These are phyloP conservation scores for Zapus hudsonius DNA, from an alignment of 2,113 vertebrate genomes.

Conservation along the genomic window DNA sequence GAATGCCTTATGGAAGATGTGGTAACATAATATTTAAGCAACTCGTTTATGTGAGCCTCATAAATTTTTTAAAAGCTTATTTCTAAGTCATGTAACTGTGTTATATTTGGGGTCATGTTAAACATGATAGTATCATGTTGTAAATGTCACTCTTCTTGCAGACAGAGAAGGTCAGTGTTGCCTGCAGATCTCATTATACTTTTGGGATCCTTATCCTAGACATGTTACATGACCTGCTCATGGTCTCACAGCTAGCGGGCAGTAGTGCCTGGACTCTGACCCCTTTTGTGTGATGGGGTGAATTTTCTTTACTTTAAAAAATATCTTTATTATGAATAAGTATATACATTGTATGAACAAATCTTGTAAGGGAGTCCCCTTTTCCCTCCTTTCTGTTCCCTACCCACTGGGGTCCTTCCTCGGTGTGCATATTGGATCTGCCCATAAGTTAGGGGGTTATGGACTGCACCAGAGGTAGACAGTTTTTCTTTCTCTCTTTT, in stretches of 20 bases:
- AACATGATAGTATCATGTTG: not conserved
- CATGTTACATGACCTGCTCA: not conserved
- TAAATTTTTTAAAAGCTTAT: not conserved
- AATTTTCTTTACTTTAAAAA: too few relatives aligned
- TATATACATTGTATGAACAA: too few relatives aligned
- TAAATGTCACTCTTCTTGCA: not conserved
- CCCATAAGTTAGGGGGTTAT: too few relatives aligned
- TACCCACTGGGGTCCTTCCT: too few relatives aligned
- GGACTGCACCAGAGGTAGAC: too few relatives aligned
- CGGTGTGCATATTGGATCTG: too few relatives aligned
- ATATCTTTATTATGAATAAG: too few relatives aligned
- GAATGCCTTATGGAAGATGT: not conserved
- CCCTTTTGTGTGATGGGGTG: not conserved
- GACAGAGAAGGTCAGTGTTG: not conserved
- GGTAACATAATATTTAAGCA: not conserved
- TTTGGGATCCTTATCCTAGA: not conserved
- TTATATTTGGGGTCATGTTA: not conserved
- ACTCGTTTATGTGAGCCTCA: not conserved
- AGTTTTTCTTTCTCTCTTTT: too few relatives aligned
- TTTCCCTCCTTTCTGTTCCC: too few relatives aligned
- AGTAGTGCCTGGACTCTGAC: not conserved
- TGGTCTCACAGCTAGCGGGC: not conserved
- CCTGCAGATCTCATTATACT: not conserved
- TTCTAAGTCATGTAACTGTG: not conserved
- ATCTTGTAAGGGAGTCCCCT: too few relatives aligned